These are phyloP conservation scores for Nesospiza acunhae DNA, from an alignment of 2,113 vertebrate species.

Conservation along the genomic window DNA sequence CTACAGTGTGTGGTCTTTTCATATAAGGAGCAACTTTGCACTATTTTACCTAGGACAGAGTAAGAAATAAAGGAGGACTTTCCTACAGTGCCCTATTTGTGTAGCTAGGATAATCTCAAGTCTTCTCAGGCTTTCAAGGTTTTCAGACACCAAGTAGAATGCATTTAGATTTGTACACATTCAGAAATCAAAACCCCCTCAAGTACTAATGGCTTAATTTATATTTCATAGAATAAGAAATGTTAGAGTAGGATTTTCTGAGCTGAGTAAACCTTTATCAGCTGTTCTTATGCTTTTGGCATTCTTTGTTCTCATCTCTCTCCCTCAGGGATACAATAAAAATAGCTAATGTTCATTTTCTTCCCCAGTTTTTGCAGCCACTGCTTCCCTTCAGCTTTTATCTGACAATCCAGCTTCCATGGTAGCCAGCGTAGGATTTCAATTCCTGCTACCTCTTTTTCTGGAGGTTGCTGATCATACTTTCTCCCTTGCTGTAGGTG, in stretches of 20 bases:
- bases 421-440: neutral
- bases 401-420: neutral
- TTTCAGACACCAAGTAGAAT: neutral
- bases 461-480: neutral
- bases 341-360: neutral
- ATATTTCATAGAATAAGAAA: constrained; percentile 25
- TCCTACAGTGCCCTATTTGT: neutral
- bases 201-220: constrained; percentile 17
- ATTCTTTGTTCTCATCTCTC: constrained; percentile 23
- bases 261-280: constrained; percentile 39
- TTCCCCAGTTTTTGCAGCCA: neutral
- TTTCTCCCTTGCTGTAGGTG: neutral
- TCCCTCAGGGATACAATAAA: constrained; percentile 23
- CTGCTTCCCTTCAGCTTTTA: neutral
- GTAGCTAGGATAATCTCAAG: constrained; percentile 9
- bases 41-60: neutral
- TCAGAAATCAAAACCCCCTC: neutral
- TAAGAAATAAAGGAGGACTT: neutral
- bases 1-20: neutral
- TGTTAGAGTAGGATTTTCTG: constrained; percentile 26
- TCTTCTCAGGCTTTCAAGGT: neutral
- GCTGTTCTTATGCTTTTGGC: constrained; percentile 2
- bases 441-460: neutral
- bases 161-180: neutral
- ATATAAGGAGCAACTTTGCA: neutral